These are phyloP conservation scores for Pelecanus crispus DNA, from an alignment of 2,113 vertebrate species.

Conservation along the genomic window DNA sequence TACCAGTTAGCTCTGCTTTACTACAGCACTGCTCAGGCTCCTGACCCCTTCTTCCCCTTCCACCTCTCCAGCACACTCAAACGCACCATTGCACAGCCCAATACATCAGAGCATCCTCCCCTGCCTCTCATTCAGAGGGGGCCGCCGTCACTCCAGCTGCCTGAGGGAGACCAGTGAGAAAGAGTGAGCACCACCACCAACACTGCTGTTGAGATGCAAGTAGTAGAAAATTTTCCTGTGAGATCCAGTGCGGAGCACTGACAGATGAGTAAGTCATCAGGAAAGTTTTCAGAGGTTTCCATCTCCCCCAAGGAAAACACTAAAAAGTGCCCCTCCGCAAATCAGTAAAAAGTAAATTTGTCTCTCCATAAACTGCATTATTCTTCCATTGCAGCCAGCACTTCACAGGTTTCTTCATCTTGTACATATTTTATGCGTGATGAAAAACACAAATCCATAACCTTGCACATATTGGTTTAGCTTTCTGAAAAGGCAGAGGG, in stretches of 20 bases:
- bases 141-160: background rate
- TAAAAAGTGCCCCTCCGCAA: background rate
- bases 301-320: accelerated
- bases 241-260: background rate
- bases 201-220: background rate
- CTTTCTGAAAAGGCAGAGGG: background rate
- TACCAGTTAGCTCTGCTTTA: background rate
- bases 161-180: background rate
- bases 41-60: background rate
- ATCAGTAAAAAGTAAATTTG: background rate
- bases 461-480: background rate
- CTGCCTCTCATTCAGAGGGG: background rate
- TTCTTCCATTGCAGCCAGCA: background rate
- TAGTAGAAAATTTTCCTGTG: background rate
- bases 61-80: background rate
- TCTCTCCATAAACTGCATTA: background rate
- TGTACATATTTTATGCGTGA: accelerated
- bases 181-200: background rate
- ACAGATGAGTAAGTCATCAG: background rate
- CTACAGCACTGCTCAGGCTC: background rate
- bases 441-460: background rate
- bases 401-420: background rate
- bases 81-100: accelerated
- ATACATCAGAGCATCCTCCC: accelerated
- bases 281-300: background rate